Conservation (phyloP, 2,888 invertebrate genomes). For the Himalopsyche tibetana region DNA sequence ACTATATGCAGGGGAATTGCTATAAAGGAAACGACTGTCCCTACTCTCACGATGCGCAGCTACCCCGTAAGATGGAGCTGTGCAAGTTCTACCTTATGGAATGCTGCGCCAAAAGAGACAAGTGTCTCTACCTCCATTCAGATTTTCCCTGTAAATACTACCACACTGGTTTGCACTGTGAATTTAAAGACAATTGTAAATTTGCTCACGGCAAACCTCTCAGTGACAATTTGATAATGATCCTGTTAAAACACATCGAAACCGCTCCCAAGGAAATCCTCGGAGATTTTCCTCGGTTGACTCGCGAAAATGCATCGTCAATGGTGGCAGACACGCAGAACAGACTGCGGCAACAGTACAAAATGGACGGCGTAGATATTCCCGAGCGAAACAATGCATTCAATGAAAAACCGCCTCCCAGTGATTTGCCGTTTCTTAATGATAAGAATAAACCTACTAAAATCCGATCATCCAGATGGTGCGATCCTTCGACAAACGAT, state of each 20-base stretch:
- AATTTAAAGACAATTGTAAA: constrained; percentile 90
- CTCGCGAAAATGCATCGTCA: constrained; percentile 84
- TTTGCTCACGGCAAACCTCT: constrained; percentile 94
- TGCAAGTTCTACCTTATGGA: constrained; percentile 98
- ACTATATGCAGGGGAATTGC: constrained; percentile 93
- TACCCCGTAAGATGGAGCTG: constrained; percentile 92
- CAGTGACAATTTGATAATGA: constrained; percentile 84
- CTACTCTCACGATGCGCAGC: constrained; percentile 89
- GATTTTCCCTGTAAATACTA: constrained; percentile 98
- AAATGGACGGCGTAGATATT: constrained; percentile 67
- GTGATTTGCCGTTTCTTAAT: constrained; percentile 67
- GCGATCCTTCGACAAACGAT: constrained; percentile 71
- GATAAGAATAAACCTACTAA: constrained; percentile 73
- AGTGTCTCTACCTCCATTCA: constrained; percentile 96
- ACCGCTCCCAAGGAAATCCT: constrained; percentile 93
- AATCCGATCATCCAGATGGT: constrained; percentile 76
- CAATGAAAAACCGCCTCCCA: constrained; percentile 13
- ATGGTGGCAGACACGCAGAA: constrained; percentile 76
- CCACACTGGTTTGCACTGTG: constrained; percentile 93
- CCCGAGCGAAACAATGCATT: constrained; percentile 70
- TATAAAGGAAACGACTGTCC: constrained; percentile 90
- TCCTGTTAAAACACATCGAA: constrained; percentile 86
- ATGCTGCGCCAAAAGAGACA: constrained; percentile 95
- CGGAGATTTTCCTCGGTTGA: constrained; percentile 91
- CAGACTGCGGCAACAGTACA: constrained; percentile 73